Percentiles rank a stretch among this genome's conserved stretches.
phyloP scores from a whole-genome alignment of 2,797 vertebrate species.

The Typhlichthys subterraneus region DNA sequence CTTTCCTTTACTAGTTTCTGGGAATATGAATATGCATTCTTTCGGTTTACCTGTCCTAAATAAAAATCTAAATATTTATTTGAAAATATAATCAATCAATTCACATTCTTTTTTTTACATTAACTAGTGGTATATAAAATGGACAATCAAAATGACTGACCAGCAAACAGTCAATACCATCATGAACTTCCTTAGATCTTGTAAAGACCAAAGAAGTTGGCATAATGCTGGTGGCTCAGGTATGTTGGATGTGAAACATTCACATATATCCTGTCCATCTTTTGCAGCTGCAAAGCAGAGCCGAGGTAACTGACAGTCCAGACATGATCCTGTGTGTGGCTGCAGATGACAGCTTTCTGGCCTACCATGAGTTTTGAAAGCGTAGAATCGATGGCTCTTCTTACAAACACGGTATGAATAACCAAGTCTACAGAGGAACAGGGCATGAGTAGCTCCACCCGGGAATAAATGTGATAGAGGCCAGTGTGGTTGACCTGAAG shows the following conservation, averaged over 20 bases:
- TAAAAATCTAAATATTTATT: no score
- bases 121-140: background rate
- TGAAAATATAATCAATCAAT: no score
- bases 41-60: background rate
- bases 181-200: slow-evolving; percentile 74
- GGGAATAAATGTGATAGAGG: slow-evolving; percentile 92
- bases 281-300: slow-evolving; percentile 79
- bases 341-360: slow-evolving; percentile 78
- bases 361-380: slow-evolving; percentile 81
- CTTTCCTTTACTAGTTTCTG: no score
- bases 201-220: slow-evolving; percentile 92
- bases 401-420: slow-evolving; percentile 79
- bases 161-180: background rate
- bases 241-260: slow-evolving; percentile 78
- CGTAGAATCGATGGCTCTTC: background rate
- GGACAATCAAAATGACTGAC: background rate
- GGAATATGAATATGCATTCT: background rate
- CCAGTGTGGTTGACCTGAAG: slow-evolving; percentile 85
- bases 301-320: slow-evolving; percentile 89
- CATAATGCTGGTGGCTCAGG: slow-evolving; percentile 79
- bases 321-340: rapidly evolving
- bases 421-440: slow-evolving; percentile 66
- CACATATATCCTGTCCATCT: slow-evolving; percentile 82
- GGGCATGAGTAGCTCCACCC: slow-evolving; percentile 79
- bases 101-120: no score